Evolutionary conservation across 2,888 invertebrate species (phyloP).

Genomic region (Synergus itoensis): DNA sequence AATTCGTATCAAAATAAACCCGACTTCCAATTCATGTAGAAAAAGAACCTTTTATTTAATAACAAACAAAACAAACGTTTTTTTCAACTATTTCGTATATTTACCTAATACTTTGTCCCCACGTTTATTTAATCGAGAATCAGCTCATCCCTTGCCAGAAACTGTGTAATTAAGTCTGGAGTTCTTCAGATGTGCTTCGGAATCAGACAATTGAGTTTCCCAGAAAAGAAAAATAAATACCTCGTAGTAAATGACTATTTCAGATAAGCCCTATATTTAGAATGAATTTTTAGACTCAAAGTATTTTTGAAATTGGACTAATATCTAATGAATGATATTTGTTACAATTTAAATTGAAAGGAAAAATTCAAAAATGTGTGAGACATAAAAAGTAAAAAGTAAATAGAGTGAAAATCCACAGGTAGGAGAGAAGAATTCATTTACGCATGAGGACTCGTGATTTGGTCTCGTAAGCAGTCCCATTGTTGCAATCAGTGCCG

Average conservation of each 20-base stretch:
- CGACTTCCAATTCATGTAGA: background rate
- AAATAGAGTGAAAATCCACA: conserved; percentile 1
- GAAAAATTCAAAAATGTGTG: background rate
- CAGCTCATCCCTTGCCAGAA: too few relatives aligned
- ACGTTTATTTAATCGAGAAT: background rate
- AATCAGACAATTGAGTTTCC: too few relatives aligned
- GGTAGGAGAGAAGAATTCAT: conserved; percentile 24
- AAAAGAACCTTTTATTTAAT: background rate
- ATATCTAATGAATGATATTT: too few relatives aligned
- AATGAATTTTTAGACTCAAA: too few relatives aligned
- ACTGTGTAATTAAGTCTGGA: too few relatives aligned
- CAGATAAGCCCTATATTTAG: too few relatives aligned
- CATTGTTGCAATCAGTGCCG: conserved; percentile 43
- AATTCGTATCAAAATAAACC: too few relatives aligned
- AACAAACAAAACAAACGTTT: background rate
- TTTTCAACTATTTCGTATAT: background rate
- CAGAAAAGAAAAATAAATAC: too few relatives aligned
- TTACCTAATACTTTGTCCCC: background rate
- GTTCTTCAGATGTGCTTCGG: too few relatives aligned
- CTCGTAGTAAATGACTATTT: too few relatives aligned
- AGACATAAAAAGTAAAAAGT: background rate
- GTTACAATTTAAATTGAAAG: background rate
- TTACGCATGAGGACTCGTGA: conserved; percentile 23
- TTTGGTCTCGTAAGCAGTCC: conserved; percentile 37
- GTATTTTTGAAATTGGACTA: too few relatives aligned